Conservation (phyloP, 1,140 invertebrate genomes). For the Eumeta japonica region DNA sequence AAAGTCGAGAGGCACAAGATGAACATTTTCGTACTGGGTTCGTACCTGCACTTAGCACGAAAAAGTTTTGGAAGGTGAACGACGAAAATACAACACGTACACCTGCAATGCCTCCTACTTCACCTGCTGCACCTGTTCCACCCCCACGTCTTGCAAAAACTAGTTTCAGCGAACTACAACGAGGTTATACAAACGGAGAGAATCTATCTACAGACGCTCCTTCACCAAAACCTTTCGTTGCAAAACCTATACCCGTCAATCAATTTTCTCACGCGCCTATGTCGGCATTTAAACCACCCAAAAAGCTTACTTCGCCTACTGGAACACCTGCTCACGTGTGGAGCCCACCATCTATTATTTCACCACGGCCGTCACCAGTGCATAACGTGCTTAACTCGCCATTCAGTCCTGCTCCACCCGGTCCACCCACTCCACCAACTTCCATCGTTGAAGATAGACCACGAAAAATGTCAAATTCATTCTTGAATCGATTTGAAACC, state of each 20-base stretch:
- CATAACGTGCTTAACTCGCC: constrained; percentile 14
- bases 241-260: constrained; percentile 63
- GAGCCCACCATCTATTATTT: constrained; percentile 47
- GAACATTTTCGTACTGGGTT: constrained; percentile 33
- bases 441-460: too few species aligned
- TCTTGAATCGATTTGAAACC: too few species aligned
- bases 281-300: constrained; percentile 67
- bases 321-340: constrained; percentile 37
- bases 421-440: too few species aligned
- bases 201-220: constrained; percentile 41
- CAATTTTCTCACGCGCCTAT: constrained; percentile 71
- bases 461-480: too few species aligned
- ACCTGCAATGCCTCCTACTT: constrained; percentile 4
- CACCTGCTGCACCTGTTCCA: constrained; percentile 9
- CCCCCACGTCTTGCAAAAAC: constrained; percentile 38
- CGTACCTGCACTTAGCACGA: constrained; percentile 48
- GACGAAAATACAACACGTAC: too few species aligned
- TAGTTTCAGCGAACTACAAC: constrained; percentile 34
- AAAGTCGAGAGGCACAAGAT: constrained; percentile 50
- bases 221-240: constrained; percentile 52
- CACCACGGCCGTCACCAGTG: constrained; percentile 28
- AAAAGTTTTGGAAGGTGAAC: constrained; percentile 60
- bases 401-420: too few species aligned
- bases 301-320: constrained; percentile 44
- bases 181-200: constrained; percentile 29